phyloP scores from a whole-genome alignment of 2,113 vertebrate species.

The Morphnarchus princeps region DNA sequence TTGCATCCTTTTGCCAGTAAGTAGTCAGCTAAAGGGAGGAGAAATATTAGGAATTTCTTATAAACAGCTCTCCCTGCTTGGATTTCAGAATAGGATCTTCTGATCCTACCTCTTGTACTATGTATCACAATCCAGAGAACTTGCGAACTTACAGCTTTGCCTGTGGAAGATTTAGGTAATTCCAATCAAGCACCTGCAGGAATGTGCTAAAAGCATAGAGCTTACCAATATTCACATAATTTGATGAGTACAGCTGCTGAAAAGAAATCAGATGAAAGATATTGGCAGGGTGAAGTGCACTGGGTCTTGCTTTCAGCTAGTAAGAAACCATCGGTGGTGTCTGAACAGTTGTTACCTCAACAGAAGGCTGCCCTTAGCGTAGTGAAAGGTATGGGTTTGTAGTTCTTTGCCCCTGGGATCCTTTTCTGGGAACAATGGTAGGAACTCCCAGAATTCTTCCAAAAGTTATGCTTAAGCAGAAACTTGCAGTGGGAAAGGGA shows the following conservation, averaged over 20 bases:
- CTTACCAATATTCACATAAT: neutral
- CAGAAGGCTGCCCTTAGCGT: neutral
- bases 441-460: neutral
- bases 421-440: neutral
- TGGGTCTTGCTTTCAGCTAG: neutral
- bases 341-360: neutral
- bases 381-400: neutral
- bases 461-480: neutral
- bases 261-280: neutral
- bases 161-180: neutral
- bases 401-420: neutral
- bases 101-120: neutral
- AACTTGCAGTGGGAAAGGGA: neutral
- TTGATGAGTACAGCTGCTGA: neutral
- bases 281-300: neutral
- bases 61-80: neutral
- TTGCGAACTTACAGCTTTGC: neutral
- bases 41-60: neutral
- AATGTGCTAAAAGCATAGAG: neutral
- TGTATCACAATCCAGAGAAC: neutral
- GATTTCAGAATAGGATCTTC: neutral
- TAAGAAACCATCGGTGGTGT: neutral
- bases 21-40: neutral
- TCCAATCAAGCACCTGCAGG: neutral
- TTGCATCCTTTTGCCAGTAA: neutral